Evolutionary conservation across 2,888 invertebrate species (phyloP).

Genomic region (Lithosia quadra): DNA sequence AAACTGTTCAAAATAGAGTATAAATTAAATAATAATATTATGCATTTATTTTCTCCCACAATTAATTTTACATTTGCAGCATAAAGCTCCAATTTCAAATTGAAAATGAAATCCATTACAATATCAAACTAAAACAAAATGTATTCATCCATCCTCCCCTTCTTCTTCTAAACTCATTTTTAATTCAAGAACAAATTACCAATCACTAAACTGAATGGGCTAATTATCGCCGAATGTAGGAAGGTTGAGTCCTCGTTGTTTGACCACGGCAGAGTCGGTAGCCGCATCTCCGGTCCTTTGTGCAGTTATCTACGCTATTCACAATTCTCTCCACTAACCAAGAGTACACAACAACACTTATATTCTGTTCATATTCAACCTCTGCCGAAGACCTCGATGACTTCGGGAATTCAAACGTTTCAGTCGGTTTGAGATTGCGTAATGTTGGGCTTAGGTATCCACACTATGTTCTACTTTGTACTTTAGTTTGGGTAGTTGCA

Average conservation of each 20-base stretch:
- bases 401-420: slow-evolving; percentile 27
- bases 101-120: background rate
- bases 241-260: slow-evolving; percentile 69
- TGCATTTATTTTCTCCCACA: no score
- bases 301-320: slow-evolving; percentile 83
- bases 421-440: slow-evolving; percentile 10
- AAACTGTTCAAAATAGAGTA: no score
- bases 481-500: no score
- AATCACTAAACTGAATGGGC: slow-evolving; percentile 27
- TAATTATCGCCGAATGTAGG: slow-evolving; percentile 59
- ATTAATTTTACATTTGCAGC: no score
- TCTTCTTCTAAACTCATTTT: background rate
- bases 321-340: slow-evolving; percentile 77
- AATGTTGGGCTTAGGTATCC: slow-evolving; percentile 1
- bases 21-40: no score
- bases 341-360: slow-evolving; percentile 53
- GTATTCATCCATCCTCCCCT: background rate
- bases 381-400: slow-evolving; percentile 54
- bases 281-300: slow-evolving; percentile 83
- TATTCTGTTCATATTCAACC: slow-evolving; percentile 46
- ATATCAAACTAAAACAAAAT: background rate
- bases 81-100: background rate
- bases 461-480: background rate
- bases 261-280: slow-evolving; percentile 60
- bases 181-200: slow-evolving; percentile 28